A percentile compares a stretch with the other conserved stretches of the same genome.
phyloP scores from a whole-genome alignment of 2,888 invertebrate genomes.

The Horisme vitalbata region DNA sequence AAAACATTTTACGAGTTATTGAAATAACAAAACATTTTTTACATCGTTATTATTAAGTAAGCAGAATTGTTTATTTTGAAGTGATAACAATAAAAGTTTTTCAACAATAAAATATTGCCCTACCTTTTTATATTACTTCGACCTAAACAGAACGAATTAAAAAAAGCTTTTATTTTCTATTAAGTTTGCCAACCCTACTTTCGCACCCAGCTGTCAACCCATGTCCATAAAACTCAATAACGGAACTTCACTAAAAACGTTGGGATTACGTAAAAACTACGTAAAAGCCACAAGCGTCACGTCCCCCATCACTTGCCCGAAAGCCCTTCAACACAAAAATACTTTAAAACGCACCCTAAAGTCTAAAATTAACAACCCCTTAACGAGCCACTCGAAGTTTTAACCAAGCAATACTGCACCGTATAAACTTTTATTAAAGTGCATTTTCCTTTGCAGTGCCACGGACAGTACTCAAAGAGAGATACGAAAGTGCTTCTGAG shows the following conservation, averaged over 20 bases:
- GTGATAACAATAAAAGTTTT: too few species aligned
- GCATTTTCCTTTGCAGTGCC: conserved; percentile 85
- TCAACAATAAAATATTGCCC: too few species aligned
- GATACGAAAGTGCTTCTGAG: conserved; percentile 90
- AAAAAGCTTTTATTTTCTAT: conserved; percentile 7
- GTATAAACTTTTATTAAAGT: conserved; percentile 46
- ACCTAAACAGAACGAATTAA: background rate
- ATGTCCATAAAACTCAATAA: conserved; percentile 41
- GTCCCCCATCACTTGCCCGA: conserved; percentile 40
- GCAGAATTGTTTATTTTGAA: too few species aligned
- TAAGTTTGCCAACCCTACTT: conserved; percentile 27
- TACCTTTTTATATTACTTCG: too few species aligned
- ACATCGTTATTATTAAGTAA: too few species aligned
- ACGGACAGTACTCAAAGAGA: conserved; percentile 91
- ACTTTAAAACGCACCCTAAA: conserved; percentile 59
- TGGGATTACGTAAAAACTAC: conserved; percentile 40
- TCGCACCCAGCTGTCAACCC: conserved; percentile 36
- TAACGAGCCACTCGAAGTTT: conserved; percentile 46
- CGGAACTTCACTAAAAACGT: conserved; percentile 35
- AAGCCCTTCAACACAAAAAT: conserved; percentile 56
- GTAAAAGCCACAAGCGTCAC: conserved; percentile 45
- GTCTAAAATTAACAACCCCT: conserved; percentile 70
- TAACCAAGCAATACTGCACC: conserved; percentile 30
- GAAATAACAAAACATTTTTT: too few species aligned
- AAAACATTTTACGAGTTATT: too few species aligned